phyloP scores from a whole-genome alignment of 1,140 invertebrate genomes.

The Drosophila ananassae region DNA sequence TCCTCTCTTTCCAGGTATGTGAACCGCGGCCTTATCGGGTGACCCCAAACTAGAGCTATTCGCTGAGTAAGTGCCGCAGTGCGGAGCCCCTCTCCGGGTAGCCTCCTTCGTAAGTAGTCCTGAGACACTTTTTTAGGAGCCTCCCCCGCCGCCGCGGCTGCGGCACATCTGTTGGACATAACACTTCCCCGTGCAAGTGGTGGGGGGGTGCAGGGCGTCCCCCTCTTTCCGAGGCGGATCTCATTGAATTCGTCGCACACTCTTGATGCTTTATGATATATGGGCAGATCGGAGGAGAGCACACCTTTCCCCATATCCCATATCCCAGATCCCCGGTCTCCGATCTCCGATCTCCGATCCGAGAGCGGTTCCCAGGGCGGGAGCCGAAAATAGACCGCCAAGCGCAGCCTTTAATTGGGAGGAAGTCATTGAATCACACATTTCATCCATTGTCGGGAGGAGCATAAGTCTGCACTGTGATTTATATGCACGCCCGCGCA shows the following conservation, averaged over 20 bases:
- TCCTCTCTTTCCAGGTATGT: conserved; percentile 37
- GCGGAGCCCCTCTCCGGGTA: not conserved
- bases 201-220: not conserved
- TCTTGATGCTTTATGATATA: conserved; percentile 32
- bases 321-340: too few relatives aligned
- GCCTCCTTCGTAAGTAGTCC: not conserved
- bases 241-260: conserved; percentile 48
- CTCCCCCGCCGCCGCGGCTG: conserved; percentile 17
- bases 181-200: conserved; percentile 17
- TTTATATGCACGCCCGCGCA: conserved; percentile 82
- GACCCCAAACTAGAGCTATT: not conserved
- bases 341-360: not conserved
- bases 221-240: conserved; percentile 29
- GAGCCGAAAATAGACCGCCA: conserved; percentile 39
- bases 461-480: conserved; percentile 78
- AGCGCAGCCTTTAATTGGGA: conserved; percentile 44
- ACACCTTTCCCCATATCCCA: conserved; percentile 16
- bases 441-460: conserved; percentile 60
- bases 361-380: conserved; percentile 20
- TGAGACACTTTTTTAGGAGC: conserved; percentile 20
- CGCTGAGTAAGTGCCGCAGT: not conserved
- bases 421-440: conserved; percentile 58
- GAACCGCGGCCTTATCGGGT: not conserved
- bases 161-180: conserved; percentile 49
- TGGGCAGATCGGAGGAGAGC: conserved; percentile 18